phyloP scores from a whole-genome alignment of 2,113 vertebrate genomes.

The Tetrao urogallus region DNA sequence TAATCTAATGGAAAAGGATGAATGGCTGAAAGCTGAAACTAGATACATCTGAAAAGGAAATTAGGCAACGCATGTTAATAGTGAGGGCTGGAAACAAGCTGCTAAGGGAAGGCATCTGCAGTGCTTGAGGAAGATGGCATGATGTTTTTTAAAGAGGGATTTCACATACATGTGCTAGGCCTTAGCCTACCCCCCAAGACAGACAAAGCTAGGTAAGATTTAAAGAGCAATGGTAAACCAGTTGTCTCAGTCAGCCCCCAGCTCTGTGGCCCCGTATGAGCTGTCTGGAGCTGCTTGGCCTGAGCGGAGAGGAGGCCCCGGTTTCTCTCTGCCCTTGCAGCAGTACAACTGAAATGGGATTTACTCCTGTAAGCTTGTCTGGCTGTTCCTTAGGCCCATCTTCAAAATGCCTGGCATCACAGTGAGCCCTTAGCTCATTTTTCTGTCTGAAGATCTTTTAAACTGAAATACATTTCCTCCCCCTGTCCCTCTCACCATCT shows the following conservation, averaged over 20 bases:
- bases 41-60: conserved; percentile 32
- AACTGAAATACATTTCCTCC: not conserved
- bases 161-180: not conserved
- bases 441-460: not conserved
- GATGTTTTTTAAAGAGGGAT: not conserved
- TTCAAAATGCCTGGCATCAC: not conserved
- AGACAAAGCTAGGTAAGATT: not conserved
- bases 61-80: conserved; percentile 10
- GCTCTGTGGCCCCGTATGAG: not conserved
- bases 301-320: not conserved
- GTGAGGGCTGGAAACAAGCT: conserved; percentile 8
- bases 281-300: not conserved
- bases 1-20: conserved; percentile 22
- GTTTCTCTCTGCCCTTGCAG: not conserved
- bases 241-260: not conserved
- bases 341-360: rapidly evolving
- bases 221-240: not conserved
- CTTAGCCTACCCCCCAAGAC: not conserved
- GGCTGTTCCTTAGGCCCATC: not conserved
- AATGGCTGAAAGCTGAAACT: conserved; percentile 36
- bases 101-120: not conserved
- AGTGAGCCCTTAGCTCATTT: not conserved
- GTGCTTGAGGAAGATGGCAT: not conserved
- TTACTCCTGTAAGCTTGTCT: not conserved
- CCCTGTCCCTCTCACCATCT: not conserved